phyloP scores from a whole-genome alignment of 2,888 invertebrate genomes.

The Spatulosminthurus flaviceps region DNA sequence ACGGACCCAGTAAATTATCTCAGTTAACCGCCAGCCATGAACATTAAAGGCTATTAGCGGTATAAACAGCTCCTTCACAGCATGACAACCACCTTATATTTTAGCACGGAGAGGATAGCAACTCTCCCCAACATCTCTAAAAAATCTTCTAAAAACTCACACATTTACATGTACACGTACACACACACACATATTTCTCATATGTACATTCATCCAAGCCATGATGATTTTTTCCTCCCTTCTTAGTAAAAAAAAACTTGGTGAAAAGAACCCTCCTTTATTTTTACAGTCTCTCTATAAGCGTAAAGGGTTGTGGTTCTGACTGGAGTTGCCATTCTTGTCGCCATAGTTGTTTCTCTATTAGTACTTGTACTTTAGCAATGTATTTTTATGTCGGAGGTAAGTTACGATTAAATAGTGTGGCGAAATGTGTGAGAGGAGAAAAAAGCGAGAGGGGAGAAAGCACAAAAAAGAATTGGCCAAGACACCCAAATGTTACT shows the following conservation, averaged over 20 bases:
- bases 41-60: constrained; percentile 50
- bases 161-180: too few relatives aligned
- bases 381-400: constrained; percentile 13
- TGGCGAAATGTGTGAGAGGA: too few relatives aligned
- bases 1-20: constrained; percentile 48
- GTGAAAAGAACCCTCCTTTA: constrained; percentile 1
- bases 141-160: too few relatives aligned
- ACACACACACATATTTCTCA: constrained; percentile 11
- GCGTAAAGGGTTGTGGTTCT: constrained; percentile 1
- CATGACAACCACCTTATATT: constrained; percentile 32
- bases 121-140: too few relatives aligned
- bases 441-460: too few relatives aligned
- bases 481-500: too few relatives aligned
- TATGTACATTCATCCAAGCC: neutral
- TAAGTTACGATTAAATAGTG: constrained; percentile 1
- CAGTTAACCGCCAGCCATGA: constrained; percentile 44
- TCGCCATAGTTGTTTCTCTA: constrained; percentile 18
- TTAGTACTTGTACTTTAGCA: neutral
- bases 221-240: neutral
- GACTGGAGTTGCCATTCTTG: neutral
- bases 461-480: too few relatives aligned
- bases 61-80: constrained; percentile 39
- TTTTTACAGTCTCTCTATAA: constrained; percentile 12
- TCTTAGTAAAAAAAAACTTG: neutral
- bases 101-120: neutral